Percentiles rank a stretch among this genome's conserved stretches.
These are phyloP conservation scores for Ferdinandea cuprea DNA, from an alignment of 2,888 invertebrate genomes.

Conservation along the genomic window DNA sequence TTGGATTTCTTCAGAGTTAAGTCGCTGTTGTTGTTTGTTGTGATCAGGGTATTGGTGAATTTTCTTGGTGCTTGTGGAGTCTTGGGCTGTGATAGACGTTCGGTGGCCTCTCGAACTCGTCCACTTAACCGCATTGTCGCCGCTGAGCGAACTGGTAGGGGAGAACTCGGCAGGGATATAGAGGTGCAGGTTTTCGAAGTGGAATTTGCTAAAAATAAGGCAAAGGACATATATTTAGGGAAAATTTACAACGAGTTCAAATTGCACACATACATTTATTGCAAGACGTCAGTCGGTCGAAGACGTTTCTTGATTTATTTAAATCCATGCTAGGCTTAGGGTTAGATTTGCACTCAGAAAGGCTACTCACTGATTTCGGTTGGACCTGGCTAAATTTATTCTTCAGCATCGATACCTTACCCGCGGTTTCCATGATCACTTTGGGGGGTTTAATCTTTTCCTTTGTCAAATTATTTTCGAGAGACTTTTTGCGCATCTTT, in stretches of 20 bases:
- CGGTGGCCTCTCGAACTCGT: conserved; percentile 83
- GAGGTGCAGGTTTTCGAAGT: conserved; percentile 76
- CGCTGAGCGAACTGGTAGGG: conserved; percentile 77
- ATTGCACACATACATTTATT: conserved; percentile 76
- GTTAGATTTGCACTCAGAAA: conserved; percentile 69
- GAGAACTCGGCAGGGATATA: conserved; percentile 82
- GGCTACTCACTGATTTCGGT: conserved; percentile 61
- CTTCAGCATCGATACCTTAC: conserved; percentile 82
- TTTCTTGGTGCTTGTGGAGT: conserved; percentile 68
- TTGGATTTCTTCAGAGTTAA: conserved; percentile 57
- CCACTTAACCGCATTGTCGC: conserved; percentile 83
- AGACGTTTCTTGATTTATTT: conserved; percentile 76
- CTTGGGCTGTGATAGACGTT: conserved; percentile 82
- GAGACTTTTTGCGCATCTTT: conserved; percentile 82
- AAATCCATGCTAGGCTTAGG: conserved; percentile 75
- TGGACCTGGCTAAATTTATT: conserved; percentile 78
- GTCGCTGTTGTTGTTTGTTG: conserved; percentile 57
- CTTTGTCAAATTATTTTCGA: conserved; percentile 80
- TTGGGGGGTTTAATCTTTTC: conserved; percentile 80
- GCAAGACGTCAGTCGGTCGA: conserved; percentile 77
- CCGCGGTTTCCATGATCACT: conserved; percentile 78
- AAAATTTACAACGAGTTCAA: conserved; percentile 11
- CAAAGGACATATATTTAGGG: conserved; percentile 10
- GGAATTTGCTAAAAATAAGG: conserved; percentile 70
- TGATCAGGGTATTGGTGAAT: conserved; percentile 57